These are phyloP conservation scores for Ametastegia equiseti DNA, from an alignment of 2,888 invertebrate genomes.

Conservation along the genomic window DNA sequence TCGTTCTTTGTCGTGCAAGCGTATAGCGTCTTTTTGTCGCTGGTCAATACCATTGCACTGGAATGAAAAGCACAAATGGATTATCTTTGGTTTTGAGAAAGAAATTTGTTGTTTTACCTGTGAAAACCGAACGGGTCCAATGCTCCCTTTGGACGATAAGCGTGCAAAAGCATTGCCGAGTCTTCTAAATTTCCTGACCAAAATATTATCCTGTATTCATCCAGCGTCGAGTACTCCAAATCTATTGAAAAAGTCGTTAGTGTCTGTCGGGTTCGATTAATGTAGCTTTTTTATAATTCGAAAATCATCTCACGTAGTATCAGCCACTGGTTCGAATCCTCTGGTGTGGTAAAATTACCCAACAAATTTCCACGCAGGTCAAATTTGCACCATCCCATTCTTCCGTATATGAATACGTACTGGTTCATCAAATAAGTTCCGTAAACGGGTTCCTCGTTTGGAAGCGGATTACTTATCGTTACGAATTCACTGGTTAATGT, in stretches of 20 bases:
- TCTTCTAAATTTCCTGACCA: conserved; percentile 92
- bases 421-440: conserved; percentile 84
- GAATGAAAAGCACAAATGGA: background rate
- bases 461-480: conserved; percentile 90
- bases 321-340: conserved; percentile 83
- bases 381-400: conserved; percentile 86
- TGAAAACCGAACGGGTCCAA: conserved; percentile 80
- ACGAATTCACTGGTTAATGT: conserved; percentile 96
- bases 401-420: conserved; percentile 88
- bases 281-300: conserved; percentile 25
- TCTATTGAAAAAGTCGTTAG: conserved; percentile 72
- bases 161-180: conserved; percentile 83
- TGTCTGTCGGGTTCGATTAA: background rate
- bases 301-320: conserved; percentile 80
- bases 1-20: conserved; percentile 83
- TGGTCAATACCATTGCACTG: conserved; percentile 84
- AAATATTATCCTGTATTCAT: conserved; percentile 85
- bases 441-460: conserved; percentile 81
- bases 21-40: conserved; percentile 82
- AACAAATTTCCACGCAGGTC: conserved; percentile 87
- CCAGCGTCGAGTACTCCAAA: conserved; percentile 85
- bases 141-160: conserved; percentile 78
- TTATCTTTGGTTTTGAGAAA: background rate
- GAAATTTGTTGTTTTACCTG: conserved; percentile 70
- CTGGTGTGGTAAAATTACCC: conserved; percentile 79